A percentile compares a stretch with the other conserved stretches of the same genome.
These are phyloP conservation scores for Anarrhichthys ocellatus DNA, from an alignment of 2,113 vertebrate genomes.

Conservation along the genomic window DNA sequence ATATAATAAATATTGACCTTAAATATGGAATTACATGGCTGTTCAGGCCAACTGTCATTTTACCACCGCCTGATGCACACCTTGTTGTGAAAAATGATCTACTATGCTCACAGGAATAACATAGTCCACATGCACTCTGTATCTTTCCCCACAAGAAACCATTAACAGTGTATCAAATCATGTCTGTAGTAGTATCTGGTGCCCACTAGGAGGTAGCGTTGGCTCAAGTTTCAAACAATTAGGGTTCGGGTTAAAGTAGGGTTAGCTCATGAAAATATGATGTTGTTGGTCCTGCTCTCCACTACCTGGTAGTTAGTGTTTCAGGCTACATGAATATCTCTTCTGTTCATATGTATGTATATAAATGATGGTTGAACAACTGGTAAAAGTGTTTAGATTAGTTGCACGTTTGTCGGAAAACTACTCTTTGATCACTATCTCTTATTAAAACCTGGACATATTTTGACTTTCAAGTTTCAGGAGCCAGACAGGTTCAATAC, in stretches of 20 bases:
- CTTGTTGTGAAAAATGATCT: not conserved
- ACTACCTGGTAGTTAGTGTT: not conserved
- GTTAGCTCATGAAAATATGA: not conserved
- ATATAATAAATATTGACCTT: not conserved
- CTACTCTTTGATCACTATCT: not conserved
- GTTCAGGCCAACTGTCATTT: not conserved
- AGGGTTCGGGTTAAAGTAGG: not conserved
- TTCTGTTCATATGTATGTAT: not conserved
- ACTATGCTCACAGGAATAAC: not conserved
- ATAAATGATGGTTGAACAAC: not conserved
- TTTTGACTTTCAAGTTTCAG: conserved; percentile 20
- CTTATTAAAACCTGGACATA: not conserved
- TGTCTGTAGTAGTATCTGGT: not conserved
- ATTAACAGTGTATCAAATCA: not conserved
- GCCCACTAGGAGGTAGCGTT: conserved; percentile 61
- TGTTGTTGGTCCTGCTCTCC: not conserved
- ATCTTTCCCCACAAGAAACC: not conserved
- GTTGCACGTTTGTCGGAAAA: not conserved
- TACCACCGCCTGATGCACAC: not conserved
- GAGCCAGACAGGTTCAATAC: not conserved
- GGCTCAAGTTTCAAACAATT: not conserved
- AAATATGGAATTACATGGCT: not conserved
- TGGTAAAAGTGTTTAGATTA: not conserved
- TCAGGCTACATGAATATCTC: not conserved
- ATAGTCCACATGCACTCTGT: not conserved